Evolutionary conservation across 2,888 invertebrate species (phyloP).

Genomic region (Cyclophora albipunctata): DNA sequence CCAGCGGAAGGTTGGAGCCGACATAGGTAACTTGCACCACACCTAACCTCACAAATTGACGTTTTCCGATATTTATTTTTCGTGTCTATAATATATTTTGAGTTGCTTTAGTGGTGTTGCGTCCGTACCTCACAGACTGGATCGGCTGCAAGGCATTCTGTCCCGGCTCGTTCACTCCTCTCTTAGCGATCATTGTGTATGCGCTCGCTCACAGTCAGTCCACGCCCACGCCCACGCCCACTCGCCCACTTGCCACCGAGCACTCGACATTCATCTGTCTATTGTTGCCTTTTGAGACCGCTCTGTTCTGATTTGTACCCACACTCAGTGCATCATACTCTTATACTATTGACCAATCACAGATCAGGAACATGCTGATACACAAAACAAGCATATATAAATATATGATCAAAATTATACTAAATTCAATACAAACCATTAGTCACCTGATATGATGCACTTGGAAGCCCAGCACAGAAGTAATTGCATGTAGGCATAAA

Average conservation of each 20-base stretch:
- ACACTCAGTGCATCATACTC: constrained; percentile 68
- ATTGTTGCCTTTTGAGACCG: constrained; percentile 57
- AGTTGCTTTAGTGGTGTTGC: constrained; percentile 76
- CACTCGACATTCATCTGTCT: constrained; percentile 23
- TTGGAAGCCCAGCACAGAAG: constrained; percentile 64
- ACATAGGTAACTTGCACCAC: constrained; percentile 80
- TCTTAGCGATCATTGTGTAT: constrained; percentile 72
- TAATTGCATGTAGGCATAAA: constrained; percentile 62
- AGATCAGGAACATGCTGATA: constrained; percentile 22
- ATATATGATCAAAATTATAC: constrained; percentile 22
- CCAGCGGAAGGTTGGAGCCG: constrained; percentile 82
- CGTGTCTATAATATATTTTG: constrained; percentile 69
- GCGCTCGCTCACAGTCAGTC: constrained; percentile 61
- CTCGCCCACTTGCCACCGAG: constrained; percentile 55
- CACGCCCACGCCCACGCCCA: constrained; percentile 64
- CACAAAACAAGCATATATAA: constrained; percentile 9
- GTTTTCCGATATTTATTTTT: constrained; percentile 71
- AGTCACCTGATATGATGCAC: constrained; percentile 67
- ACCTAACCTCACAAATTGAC: constrained; percentile 74
- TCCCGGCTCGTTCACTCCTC: constrained; percentile 70
- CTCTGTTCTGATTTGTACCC: constrained; percentile 58
- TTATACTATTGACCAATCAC: constrained; percentile 13
- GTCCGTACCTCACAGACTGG: constrained; percentile 74
- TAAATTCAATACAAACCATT: constrained; percentile 20
- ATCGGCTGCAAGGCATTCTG: constrained; percentile 72